Base-by-base conservation (phyloP, 30 jellyfish, hydroid and myxozoan species). In the Hydractinia echinata region DNA sequence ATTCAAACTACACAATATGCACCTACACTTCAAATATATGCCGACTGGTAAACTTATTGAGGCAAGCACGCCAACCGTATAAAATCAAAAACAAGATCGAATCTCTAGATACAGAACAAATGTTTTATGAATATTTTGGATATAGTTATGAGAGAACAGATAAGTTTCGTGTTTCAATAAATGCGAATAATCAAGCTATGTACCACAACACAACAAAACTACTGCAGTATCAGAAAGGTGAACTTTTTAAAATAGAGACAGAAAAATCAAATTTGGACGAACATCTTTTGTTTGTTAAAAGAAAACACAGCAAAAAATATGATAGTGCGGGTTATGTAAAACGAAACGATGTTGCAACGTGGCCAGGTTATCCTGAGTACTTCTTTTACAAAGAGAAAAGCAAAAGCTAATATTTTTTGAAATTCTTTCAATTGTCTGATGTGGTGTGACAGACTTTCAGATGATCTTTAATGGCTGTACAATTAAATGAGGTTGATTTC, bases 361-460 rank as follows among this genome's bases (percentile, higher is more conserved):
- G 74, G 74, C 74, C 74, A 64, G 74, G 74, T n/a, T 6, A 13
- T 7, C 74, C 74, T 44, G 16, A 6, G 19, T 64, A 64, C 16
- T 13, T n/a, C 39, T 64, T 64, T 64, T 64, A 64, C 44, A 30
- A 30, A 30, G 44, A 30, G 44, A 30, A 30, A 30, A 30, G 2
- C 44, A 30, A 30, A 30, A 30, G 44, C 44, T 30, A 30, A 30
- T 2, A 30, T 30, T 30, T 30, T 30, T 30, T 30, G 2, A 30
- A 30, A 30, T 30, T 30, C 44, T 30, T 30, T 30, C 2, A 30
- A 30, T 30, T 30, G 44, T 30, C 44, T 30, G 44, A 30, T n/a
- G n/a, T n/a, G n/a, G n/a, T n/a, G n/a, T n/a, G n/a, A n/a, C n/a
- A n/a, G n/a, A n/a, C n/a, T n/a, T n/a, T n/a, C n/a, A n/a, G n/a